Percentiles rank a stretch among this genome's conserved stretches.
phyloP scores from a whole-genome alignment of 2,113 vertebrate species.

The Stegastes partitus region DNA sequence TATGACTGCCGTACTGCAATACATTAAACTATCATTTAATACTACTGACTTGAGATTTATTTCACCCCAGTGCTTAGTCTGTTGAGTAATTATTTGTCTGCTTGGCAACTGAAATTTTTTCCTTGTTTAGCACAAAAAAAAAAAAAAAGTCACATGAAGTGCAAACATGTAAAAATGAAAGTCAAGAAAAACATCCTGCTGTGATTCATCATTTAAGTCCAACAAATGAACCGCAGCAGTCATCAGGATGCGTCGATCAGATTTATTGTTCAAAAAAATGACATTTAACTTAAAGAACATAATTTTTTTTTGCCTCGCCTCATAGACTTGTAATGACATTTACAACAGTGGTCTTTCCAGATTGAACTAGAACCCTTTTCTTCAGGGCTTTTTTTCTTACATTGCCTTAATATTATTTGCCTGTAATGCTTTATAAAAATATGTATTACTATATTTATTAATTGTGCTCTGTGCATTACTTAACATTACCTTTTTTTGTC shows the following conservation, averaged over 20 bases:
- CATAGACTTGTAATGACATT: not conserved
- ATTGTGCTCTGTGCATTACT: not conserved
- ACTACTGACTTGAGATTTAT: not conserved
- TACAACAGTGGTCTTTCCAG: not conserved
- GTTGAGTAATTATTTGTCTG: not conserved
- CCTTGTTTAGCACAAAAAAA: not conserved
- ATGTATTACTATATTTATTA: not conserved
- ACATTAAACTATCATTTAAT: constrained; percentile 18
- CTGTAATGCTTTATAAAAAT: not conserved
- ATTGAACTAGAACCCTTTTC: not conserved
- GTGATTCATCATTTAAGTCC: not conserved
- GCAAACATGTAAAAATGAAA: no score
- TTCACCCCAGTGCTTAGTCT: constrained; percentile 5
- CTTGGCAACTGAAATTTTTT: constrained; percentile 2
- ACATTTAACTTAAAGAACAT: not conserved
- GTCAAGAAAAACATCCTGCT: not conserved
- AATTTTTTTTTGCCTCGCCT: not conserved
- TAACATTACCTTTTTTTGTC: not conserved
- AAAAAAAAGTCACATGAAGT: not conserved
- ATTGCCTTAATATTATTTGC: constrained; percentile 58
- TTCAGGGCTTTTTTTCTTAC: constrained; percentile 4
- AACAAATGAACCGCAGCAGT: not conserved
- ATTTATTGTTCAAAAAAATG: constrained; percentile 15
- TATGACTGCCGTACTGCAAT: not conserved
- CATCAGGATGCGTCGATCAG: not conserved